A percentile compares a stretch with the other conserved stretches of the same genome.
Evolutionary conservation across 92 coral and sea anemone species (phyloP).

Genomic region (Palythoa caribaeorum): DNA sequence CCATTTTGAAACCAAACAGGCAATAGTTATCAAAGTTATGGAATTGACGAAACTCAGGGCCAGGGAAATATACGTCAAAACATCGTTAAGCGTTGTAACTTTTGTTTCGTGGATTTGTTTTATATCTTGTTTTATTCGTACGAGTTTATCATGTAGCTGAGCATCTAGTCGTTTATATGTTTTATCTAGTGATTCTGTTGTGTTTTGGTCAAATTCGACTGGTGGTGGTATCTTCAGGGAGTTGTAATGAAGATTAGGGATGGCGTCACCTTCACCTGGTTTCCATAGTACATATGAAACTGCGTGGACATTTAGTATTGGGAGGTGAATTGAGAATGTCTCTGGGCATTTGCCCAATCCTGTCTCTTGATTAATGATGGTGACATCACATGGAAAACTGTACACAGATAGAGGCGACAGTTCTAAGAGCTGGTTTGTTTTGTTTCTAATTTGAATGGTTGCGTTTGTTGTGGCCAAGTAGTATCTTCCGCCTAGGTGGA

Average conservation of each 20-base stretch:
- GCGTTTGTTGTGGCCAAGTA: background rate
- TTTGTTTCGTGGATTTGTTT: background rate
- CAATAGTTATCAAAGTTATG: constrained; percentile 6
- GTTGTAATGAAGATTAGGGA: background rate
- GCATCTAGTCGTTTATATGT: constrained; percentile 3
- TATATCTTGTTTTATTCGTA: background rate
- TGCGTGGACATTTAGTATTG: constrained; percentile 3
- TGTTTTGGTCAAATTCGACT: background rate
- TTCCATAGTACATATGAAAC: constrained; percentile 43
- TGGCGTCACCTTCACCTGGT: constrained; percentile 17
- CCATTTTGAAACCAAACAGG: background rate
- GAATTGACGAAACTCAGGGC: constrained; percentile 8
- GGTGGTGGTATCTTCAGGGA: background rate
- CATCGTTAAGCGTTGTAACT: too few relatives aligned
- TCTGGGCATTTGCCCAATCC: constrained; percentile 51
- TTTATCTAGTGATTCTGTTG: background rate
- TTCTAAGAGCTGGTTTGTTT: background rate
- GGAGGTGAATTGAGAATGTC: constrained; percentile 25
- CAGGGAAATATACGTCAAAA: background rate
- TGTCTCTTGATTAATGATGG: constrained; percentile 27
- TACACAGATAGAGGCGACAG: constrained; percentile 39
- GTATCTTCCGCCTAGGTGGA: constrained; percentile 8
- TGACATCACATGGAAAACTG: constrained; percentile 29
- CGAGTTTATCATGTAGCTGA: background rate
- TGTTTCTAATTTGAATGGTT: constrained; percentile 11